A percentile compares a stretch with the other conserved stretches of the same genome.
Evolutionary conservation across 1,140 invertebrate genomes (phyloP).

Genomic region (Caerostris darwini): DNA sequence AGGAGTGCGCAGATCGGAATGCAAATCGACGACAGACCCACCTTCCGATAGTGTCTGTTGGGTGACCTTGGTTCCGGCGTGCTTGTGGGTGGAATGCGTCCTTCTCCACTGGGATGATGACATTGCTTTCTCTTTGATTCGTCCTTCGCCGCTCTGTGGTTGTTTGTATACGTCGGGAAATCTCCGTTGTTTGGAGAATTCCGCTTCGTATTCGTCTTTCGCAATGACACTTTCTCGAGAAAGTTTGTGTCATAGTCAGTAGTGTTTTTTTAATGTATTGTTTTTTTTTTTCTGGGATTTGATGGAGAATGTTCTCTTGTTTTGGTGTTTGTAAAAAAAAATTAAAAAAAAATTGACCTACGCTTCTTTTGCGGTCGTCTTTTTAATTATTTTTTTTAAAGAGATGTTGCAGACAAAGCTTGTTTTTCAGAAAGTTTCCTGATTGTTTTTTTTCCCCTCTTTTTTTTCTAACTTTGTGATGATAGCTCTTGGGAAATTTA

Average conservation of each 20-base stretch:
- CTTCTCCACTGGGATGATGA: neutral
- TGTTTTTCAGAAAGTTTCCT: too few relatives aligned
- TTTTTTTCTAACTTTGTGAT: too few relatives aligned
- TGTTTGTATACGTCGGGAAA: neutral
- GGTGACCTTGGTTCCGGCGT: neutral
- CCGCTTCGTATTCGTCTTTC: neutral
- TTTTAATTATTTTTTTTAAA: too few relatives aligned
- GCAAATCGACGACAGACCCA: neutral
- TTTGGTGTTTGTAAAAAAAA: too few relatives aligned
- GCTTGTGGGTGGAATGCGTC: conserved; percentile 9
- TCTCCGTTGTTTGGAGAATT: neutral
- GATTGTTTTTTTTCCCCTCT: too few relatives aligned
- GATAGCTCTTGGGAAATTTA: too few relatives aligned
- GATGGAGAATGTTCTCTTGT: too few relatives aligned
- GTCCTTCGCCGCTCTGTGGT: neutral
- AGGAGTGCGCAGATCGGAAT: neutral
- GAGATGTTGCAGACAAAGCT: too few relatives aligned
- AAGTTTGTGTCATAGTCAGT: neutral
- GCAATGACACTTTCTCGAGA: neutral
- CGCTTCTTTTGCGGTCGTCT: too few relatives aligned
- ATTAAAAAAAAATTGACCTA: too few relatives aligned
- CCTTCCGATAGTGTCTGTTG: neutral
- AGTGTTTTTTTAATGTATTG: too few relatives aligned
- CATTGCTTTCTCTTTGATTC: neutral
- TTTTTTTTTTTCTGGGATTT: too few relatives aligned